These are phyloP conservation scores for Canis aureus DNA, from an alignment of 2,113 vertebrate genomes.

Conservation along the genomic window DNA sequence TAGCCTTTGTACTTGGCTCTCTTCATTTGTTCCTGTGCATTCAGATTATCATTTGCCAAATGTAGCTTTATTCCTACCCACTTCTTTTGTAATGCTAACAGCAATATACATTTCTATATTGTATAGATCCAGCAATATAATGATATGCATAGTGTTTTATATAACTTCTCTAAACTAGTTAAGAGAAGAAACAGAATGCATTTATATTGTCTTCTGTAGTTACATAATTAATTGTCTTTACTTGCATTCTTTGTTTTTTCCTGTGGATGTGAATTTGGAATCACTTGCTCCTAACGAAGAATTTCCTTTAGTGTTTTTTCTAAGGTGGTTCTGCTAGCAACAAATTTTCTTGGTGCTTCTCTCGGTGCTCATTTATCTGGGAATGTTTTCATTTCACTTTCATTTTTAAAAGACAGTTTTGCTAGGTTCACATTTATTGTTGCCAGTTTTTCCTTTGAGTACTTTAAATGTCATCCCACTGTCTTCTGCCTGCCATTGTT, in stretches of 20 bases:
- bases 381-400: background rate
- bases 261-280: background rate
- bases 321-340: background rate
- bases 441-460: background rate
- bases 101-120: background rate
- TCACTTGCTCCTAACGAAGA: background rate
- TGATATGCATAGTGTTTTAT: background rate
- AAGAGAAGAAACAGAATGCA: background rate
- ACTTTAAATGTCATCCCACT: background rate
- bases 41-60: background rate
- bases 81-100: background rate
- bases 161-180: background rate
- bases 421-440: background rate
- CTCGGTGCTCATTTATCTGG: background rate
- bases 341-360: background rate
- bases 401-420: background rate
- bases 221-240: background rate
- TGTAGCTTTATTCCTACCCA: background rate
- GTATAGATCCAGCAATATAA: background rate
- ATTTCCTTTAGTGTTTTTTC: background rate
- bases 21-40: background rate
- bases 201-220: background rate
- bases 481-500: background rate
- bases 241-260: background rate
- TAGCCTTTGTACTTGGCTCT: background rate